Percentiles rank a stretch among this genome's conserved stretches.
Evolutionary conservation across 2,888 invertebrate species (phyloP).

Genomic region (Phania funesta): DNA sequence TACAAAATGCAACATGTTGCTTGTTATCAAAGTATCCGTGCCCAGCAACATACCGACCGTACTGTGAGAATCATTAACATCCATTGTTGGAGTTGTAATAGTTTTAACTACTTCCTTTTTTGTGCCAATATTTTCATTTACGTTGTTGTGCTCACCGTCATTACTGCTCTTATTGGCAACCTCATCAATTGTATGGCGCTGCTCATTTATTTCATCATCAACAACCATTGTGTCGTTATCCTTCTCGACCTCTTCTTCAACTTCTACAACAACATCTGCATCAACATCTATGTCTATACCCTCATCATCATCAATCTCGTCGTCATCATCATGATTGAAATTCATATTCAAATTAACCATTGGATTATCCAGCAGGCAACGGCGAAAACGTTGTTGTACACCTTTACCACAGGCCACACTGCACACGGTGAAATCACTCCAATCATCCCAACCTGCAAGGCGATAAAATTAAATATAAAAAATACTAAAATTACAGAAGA

Average conservation of each 20-base stretch:
- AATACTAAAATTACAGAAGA: constrained; percentile 31
- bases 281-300: constrained; percentile 75
- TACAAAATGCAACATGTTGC: constrained; percentile 63
- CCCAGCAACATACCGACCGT: constrained; percentile 44
- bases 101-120: constrained; percentile 29
- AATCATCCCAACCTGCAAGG: constrained; percentile 79
- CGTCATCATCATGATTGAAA: constrained; percentile 70
- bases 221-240: constrained; percentile 45
- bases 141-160: constrained; percentile 36
- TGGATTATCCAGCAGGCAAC: constrained; percentile 79
- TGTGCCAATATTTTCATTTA: constrained; percentile 23
- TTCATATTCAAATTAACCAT: constrained; percentile 79
- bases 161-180: not conserved
- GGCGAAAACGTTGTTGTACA: constrained; percentile 80
- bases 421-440: constrained; percentile 80
- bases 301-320: constrained; percentile 69
- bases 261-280: constrained; percentile 69
- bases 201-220: constrained; percentile 50
- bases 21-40: constrained; percentile 62
- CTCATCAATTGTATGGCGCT: constrained; percentile 34
- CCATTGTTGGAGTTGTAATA: constrained; percentile 32
- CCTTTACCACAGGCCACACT: constrained; percentile 80
- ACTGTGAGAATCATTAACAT: constrained; percentile 1
- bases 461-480: not conserved
- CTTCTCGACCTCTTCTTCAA: constrained; percentile 25